Evolutionary conservation across 2,113 vertebrate genomes (phyloP).

Genomic region (Notarius lentiginosus): DNA sequence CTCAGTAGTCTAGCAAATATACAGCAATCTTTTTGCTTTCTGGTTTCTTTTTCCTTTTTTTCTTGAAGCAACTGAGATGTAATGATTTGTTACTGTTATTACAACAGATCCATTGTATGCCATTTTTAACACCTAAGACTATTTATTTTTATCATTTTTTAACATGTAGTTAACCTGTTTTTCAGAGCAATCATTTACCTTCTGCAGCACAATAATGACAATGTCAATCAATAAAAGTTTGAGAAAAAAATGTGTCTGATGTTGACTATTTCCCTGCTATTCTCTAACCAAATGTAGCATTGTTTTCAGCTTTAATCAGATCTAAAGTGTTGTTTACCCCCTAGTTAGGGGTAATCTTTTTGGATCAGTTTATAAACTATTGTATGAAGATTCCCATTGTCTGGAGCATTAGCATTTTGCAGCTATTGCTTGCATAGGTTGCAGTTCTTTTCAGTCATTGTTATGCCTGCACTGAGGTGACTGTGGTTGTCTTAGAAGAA

Average conservation of each 20-base stretch:
- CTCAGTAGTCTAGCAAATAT: constrained; percentile 23
- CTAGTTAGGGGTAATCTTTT: too few species aligned
- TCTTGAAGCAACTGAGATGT: constrained; percentile 46
- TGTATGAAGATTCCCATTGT: not conserved
- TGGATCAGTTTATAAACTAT: not conserved
- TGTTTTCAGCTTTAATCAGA: not conserved
- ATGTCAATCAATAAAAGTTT: constrained; percentile 35
- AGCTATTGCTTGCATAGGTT: not conserved
- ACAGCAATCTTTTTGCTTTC: constrained; percentile 14
- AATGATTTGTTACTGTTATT: constrained; percentile 51
- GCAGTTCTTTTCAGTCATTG: not conserved
- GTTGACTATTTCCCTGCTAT: not conserved
- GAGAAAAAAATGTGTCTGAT: not conserved
- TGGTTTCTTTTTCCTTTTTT: constrained; percentile 20
- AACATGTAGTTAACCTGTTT: constrained; percentile 10
- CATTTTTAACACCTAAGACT: constrained; percentile 26
- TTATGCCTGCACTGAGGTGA: not conserved
- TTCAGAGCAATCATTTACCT: constrained; percentile 1
- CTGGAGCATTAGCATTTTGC: not conserved
- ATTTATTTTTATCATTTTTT: constrained; percentile 37
- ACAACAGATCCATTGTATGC: constrained; percentile 48
- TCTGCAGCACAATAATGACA: constrained; percentile 2
- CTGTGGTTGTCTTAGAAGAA: not conserved
- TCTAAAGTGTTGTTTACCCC: not conserved
- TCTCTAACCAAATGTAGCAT: not conserved